These are phyloP conservation scores for Crotalus adamanteus DNA, from an alignment of 2,797 vertebrate species.

Conservation along the genomic window DNA sequence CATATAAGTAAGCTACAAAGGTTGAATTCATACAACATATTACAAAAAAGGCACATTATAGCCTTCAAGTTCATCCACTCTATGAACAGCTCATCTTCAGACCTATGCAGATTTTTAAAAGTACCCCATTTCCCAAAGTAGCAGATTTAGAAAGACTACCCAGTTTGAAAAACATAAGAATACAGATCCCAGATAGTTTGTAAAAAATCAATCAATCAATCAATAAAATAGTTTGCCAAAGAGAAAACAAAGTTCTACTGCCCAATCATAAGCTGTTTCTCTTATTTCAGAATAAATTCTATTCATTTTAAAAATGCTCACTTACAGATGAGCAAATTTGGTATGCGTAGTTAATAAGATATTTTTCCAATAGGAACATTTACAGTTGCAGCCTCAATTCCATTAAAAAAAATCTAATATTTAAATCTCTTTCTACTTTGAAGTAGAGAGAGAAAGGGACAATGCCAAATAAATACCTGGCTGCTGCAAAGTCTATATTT, in stretches of 20 bases:
- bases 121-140: not conserved
- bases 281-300: not conserved
- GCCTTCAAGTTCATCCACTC: not conserved
- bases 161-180: not conserved
- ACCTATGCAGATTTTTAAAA: not conserved
- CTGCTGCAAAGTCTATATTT: conserved; percentile 43
- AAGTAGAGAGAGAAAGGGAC: not conserved
- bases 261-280: not conserved
- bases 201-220: not conserved
- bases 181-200: not conserved
- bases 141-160: not conserved
- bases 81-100: not conserved
- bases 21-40: not conserved
- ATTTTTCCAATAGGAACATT: not conserved
- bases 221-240: not conserved
- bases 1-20: not conserved
- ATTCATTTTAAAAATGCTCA: not conserved
- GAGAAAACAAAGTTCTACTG: not conserved
- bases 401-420: not conserved
- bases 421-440: not conserved
- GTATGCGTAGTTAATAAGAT: not conserved
- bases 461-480: no score
- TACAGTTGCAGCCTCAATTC: not conserved
- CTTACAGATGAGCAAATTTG: not conserved
- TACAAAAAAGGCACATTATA: not conserved